These are phyloP conservation scores for Ganaspis sp. DNA, from an alignment of 1,140 invertebrate genomes.

Conservation along the genomic window DNA sequence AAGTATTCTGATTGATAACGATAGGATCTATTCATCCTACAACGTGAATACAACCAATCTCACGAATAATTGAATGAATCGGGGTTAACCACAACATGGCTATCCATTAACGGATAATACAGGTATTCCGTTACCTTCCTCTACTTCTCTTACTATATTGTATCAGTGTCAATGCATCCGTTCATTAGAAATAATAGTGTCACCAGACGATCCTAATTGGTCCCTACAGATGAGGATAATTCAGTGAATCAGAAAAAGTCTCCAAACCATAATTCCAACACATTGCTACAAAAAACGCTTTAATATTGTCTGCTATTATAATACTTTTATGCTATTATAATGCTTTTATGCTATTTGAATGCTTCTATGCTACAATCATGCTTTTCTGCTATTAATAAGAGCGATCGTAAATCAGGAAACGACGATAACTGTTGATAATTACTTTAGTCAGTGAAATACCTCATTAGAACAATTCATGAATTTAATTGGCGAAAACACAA, in stretches of 20 bases:
- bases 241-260: too few relatives aligned
- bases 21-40: constrained; percentile 15
- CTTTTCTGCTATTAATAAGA: constrained; percentile 40
- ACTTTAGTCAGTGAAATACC: constrained; percentile 42
- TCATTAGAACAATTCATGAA: constrained; percentile 41
- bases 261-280: too few relatives aligned
- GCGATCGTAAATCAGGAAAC: constrained; percentile 40
- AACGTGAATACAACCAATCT: constrained; percentile 55
- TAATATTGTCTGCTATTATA: too few relatives aligned
- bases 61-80: constrained; percentile 69
- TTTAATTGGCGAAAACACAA: constrained; percentile 36
- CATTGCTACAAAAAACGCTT: too few relatives aligned
- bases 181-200: constrained; percentile 66
- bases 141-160: constrained; percentile 48
- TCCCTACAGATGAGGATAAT: not conserved
- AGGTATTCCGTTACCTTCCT: constrained; percentile 45
- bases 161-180: constrained; percentile 56
- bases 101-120: constrained; percentile 68
- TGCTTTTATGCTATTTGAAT: not conserved
- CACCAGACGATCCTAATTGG: not conserved
- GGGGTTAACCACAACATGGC: constrained; percentile 61
- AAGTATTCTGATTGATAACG: too few relatives aligned
- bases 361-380: too few relatives aligned
- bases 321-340: not conserved
- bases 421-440: constrained; percentile 39